A percentile compares a stretch with the other conserved stretches of the same genome.
Conservation (phyloP, 2,888 invertebrate genomes). For the Monopis laevigella region DNA sequence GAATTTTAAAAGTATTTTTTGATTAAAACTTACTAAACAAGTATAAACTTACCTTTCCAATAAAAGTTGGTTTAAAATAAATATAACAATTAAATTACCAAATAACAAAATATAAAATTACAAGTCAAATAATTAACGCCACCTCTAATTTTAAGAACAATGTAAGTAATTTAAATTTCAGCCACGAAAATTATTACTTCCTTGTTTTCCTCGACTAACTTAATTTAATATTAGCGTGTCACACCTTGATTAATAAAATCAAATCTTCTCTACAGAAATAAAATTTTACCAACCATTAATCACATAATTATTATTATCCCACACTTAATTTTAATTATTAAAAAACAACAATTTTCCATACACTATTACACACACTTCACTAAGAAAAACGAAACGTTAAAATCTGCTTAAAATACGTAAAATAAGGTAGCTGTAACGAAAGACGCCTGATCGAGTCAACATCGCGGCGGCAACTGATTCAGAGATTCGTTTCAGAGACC, state of each 20-base stretch:
- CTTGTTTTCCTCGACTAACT: constrained; percentile 4
- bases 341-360: neutral
- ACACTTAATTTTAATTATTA: neutral
- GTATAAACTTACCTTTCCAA: too few relatives aligned
- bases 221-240: constrained; percentile 6
- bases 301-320: constrained; percentile 3
- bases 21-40: too few relatives aligned
- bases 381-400: neutral
- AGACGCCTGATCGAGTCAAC: neutral
- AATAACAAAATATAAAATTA: too few relatives aligned
- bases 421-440: neutral
- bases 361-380: constrained; percentile 3
- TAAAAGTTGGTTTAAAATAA: too few relatives aligned
- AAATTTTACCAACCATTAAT: constrained; percentile 7
- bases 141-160: constrained; percentile 6
- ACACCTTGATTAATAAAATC: constrained; percentile 6
- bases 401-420: neutral
- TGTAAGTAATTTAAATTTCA: constrained; percentile 5
- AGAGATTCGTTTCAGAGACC: constrained; percentile 9
- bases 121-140: neutral
- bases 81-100: too few relatives aligned
- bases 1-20: too few relatives aligned
- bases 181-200: constrained; percentile 1
- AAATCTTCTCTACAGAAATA: neutral
- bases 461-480: constrained; percentile 3